phyloP scores from a whole-genome alignment of 2,113 vertebrate genomes.

The Esox niger region DNA sequence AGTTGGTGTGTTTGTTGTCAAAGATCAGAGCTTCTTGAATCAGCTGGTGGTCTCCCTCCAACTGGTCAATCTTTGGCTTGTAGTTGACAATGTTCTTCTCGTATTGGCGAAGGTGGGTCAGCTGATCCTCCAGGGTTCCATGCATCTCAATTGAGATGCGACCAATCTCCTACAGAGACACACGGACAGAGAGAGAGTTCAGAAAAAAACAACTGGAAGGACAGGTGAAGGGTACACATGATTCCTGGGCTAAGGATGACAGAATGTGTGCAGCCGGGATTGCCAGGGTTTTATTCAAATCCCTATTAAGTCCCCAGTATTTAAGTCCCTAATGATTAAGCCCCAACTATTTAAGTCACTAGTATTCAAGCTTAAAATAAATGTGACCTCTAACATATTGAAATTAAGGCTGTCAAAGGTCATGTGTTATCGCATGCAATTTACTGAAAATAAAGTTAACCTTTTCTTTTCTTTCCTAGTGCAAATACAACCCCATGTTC shows the following conservation, averaged over 20 bases:
- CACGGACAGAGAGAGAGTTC: background rate
- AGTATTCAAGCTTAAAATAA: no score
- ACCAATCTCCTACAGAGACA: conserved; percentile 85
- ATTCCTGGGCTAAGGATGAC: background rate
- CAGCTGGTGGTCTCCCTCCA: conserved; percentile 96
- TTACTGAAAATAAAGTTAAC: no score
- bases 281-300: no score
- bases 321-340: no score
- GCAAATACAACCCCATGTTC: no score
- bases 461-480: no score
- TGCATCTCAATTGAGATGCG: conserved; percentile 98
- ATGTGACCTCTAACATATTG: no score
- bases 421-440: no score
- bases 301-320: no score
- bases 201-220: background rate
- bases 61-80: conserved; percentile 98
- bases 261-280: no score
- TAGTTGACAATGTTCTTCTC: conserved; percentile 98
- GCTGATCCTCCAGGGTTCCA: conserved; percentile 95
- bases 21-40: conserved; percentile 98
- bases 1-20: conserved; percentile 99
- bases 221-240: background rate
- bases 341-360: no score
- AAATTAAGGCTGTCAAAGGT: no score
- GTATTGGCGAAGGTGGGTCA: conserved; percentile 91